Conservation (phyloP, 2,113 vertebrate genomes). For the Ceyx cyanopectus region DNA sequence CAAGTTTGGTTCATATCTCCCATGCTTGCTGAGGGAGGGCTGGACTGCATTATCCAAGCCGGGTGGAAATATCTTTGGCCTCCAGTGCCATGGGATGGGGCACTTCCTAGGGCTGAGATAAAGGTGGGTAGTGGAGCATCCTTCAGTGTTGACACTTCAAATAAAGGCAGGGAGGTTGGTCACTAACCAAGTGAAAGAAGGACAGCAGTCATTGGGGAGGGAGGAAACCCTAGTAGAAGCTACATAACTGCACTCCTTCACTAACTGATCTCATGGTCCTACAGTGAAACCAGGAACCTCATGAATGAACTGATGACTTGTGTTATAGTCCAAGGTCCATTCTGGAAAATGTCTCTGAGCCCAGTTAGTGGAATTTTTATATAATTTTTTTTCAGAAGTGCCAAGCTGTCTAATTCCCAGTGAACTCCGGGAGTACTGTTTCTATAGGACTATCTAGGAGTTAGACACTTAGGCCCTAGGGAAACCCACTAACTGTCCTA, state of each 20-base stretch:
- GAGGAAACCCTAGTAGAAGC: neutral
- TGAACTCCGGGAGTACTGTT: neutral
- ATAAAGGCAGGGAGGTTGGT: neutral
- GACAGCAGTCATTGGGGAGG: neutral
- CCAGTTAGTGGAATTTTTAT: neutral
- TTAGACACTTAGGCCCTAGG: neutral
- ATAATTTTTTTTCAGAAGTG: neutral
- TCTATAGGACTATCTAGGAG: neutral
- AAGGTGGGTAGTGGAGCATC: neutral
- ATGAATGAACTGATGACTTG: slow-evolving; percentile 24
- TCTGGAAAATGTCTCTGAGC: slow-evolving; percentile 48
- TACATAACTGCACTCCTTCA: neutral
- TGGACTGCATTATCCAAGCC: neutral
- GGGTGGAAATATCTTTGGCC: neutral
- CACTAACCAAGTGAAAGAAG: neutral
- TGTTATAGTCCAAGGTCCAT: neutral
- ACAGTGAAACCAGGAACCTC: slow-evolving; percentile 54
- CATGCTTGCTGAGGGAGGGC: neutral
- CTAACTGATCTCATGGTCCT: neutral
- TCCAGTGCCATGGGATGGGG: neutral
- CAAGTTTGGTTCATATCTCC: neutral
- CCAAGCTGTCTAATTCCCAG: slow-evolving; percentile 4
- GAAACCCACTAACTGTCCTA: slow-evolving; percentile 22
- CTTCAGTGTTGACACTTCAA: neutral
- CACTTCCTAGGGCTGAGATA: neutral